A percentile compares a stretch with the other conserved stretches of the same genome.
Evolutionary conservation across 2,888 invertebrate species (phyloP).

Genomic region (Spisula subtruncata): DNA sequence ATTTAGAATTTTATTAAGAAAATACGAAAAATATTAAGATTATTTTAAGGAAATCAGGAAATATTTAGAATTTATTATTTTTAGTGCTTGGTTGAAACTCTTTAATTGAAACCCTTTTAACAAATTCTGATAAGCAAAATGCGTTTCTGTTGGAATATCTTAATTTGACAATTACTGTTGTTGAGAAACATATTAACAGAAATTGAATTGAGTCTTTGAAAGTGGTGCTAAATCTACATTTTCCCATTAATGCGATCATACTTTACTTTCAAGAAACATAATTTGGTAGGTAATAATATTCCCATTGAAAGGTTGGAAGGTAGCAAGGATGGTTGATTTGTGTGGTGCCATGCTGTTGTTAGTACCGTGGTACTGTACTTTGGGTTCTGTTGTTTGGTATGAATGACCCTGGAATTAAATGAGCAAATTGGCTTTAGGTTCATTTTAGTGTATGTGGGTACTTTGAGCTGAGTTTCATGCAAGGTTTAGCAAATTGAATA

Average conservation of each 20-base stretch:
- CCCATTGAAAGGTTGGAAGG: too few relatives aligned
- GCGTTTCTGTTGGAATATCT: not conserved
- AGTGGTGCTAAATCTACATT: not conserved
- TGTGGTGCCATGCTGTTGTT: not conserved
- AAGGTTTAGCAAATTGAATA: too few relatives aligned
- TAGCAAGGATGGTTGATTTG: not conserved
- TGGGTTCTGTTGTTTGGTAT: not conserved
- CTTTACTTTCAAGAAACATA: not conserved
- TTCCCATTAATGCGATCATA: not conserved
- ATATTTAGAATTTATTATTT: too few relatives aligned
- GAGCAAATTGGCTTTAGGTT: too few relatives aligned
- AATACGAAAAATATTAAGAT: too few relatives aligned
- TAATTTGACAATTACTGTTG: conserved; percentile 2
- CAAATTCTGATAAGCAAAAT: not conserved
- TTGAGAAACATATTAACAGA: not conserved
- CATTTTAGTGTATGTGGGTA: too few relatives aligned
- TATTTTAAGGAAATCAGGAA: too few relatives aligned
- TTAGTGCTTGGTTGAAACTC: too few relatives aligned
- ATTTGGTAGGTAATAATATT: not conserved
- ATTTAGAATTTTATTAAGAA: too few relatives aligned
- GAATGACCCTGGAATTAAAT: too few relatives aligned
- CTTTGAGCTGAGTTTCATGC: too few relatives aligned
- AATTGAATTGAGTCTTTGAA: not conserved
- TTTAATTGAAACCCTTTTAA: not conserved
- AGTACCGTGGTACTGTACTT: not conserved